Evolutionary conservation across 2,797 vertebrate species (phyloP), one percentile per base, ranked within the genome.

Genomic region (Capromys pilorides): DNA sequence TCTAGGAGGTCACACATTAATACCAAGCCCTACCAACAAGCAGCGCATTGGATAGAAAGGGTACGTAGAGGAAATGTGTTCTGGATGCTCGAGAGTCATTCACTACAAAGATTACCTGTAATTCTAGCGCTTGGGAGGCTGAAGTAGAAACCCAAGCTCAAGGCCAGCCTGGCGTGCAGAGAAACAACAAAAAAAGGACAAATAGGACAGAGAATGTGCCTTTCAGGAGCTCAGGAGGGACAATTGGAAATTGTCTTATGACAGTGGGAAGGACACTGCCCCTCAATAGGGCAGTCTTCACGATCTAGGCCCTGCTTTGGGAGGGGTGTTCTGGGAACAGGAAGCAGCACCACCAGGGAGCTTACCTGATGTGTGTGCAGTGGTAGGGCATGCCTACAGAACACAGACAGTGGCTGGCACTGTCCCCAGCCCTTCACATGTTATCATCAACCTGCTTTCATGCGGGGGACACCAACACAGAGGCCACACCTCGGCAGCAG

Each of bases 1-100:
- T 18, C 22, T 51, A 28, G 77, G 6, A 33, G 57, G 26, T 0
- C 3, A 2, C 39, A 1, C 21, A 5, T 6, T 12, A 18, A 22
- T 7, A 2, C 0, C 67, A 39, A 57, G 33, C 21, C 69, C 31
- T 21, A 7, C 21, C 8, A 21, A 1, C 6, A 33, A 49, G 66
- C 54, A 49, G 64, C n/a, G 62, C 7, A 26, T 9, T 0, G 0
- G 82, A 67, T 12, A 57, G 16, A 41, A 83, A n/a, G 12, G 54
- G 57, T 41, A 28, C 3, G 0, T 10, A 11, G 39, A 84, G 14
- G 22, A 54, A 77, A 24, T 57, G 22, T 4, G 16, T 41, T 31
- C 10, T 3, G 21, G 12, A 61, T 22, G 54, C 54, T 57, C 54
- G 13, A 5, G 18, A 61, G 33, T 69, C 61, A 73, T 39, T 13